Evolutionary conservation across 2,888 invertebrate genomes (phyloP).

Genomic region (Leucophora obtusa): DNA sequence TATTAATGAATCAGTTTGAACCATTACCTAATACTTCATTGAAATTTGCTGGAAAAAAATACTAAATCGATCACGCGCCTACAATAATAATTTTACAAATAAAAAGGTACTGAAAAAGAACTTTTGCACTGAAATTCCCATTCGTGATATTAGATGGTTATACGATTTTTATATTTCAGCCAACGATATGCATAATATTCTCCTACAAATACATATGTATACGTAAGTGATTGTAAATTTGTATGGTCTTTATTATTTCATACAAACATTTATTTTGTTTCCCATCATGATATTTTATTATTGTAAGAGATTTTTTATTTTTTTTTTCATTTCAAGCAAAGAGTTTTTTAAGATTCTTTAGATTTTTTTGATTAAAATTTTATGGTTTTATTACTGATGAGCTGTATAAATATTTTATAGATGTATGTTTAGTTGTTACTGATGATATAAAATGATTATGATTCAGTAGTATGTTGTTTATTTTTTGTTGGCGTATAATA

Average conservation of each 20-base stretch:
- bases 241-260: constrained; percentile 28
- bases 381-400: constrained; percentile 60
- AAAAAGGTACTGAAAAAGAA: no score
- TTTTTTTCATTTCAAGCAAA: background rate
- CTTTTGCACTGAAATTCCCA: no score
- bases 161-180: no score
- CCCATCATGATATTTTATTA: constrained; percentile 25
- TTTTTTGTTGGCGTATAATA: constrained; percentile 18
- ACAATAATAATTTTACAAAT: no score
- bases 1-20: no score
- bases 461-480: constrained; percentile 48
- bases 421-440: constrained; percentile 1
- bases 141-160: no score
- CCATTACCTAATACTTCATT: no score
- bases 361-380: constrained; percentile 52
- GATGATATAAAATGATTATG: constrained; percentile 60
- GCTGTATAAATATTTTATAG: constrained; percentile 46
- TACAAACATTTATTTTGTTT: constrained; percentile 36
- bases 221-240: background rate
- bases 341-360: constrained; percentile 3
- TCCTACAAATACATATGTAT: no score
- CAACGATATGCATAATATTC: no score
- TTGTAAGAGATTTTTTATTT: constrained; percentile 7
- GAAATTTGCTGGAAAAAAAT: no score
- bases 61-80: no score